Evolutionary conservation across 2,113 vertebrate genomes (phyloP).

Genomic region (Myotis davidii): DNA sequence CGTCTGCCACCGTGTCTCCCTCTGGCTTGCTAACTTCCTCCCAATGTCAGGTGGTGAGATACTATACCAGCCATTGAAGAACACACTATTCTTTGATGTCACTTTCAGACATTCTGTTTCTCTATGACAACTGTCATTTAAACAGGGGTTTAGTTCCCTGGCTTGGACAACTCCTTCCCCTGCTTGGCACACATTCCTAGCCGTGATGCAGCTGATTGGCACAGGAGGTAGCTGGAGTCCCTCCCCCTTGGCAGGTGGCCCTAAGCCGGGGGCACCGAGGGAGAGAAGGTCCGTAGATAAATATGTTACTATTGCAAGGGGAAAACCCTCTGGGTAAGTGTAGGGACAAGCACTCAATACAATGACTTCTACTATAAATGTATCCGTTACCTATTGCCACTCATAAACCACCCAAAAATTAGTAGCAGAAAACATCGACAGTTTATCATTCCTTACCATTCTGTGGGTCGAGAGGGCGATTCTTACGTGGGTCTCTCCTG

Average conservation of each 20-base stretch:
- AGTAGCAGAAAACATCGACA: neutral
- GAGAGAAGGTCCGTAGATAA: neutral
- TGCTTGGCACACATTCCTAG: neutral
- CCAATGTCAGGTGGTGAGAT: neutral
- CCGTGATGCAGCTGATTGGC: neutral
- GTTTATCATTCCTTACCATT: neutral
- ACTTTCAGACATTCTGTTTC: slow-evolving; percentile 29
- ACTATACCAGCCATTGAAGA: neutral
- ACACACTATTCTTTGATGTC: slow-evolving; percentile 3
- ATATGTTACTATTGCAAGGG: neutral
- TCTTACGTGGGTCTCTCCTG: neutral
- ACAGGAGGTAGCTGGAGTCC: neutral
- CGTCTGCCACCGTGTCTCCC: neutral
- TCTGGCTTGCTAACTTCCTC: neutral
- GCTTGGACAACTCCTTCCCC: neutral
- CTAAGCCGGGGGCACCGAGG: too few species aligned
- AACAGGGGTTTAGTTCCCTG: neutral
- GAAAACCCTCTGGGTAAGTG: neutral
- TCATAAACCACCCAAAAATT: neutral
- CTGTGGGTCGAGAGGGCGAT: neutral
- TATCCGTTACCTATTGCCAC: neutral
- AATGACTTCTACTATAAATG: neutral
- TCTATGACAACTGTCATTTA: slow-evolving; percentile 32
- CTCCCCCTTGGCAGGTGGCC: neutral
- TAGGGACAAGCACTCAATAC: neutral